phyloP scores from a whole-genome alignment of 2,888 invertebrate species.

The Thecocarcelia acutangulata region DNA sequence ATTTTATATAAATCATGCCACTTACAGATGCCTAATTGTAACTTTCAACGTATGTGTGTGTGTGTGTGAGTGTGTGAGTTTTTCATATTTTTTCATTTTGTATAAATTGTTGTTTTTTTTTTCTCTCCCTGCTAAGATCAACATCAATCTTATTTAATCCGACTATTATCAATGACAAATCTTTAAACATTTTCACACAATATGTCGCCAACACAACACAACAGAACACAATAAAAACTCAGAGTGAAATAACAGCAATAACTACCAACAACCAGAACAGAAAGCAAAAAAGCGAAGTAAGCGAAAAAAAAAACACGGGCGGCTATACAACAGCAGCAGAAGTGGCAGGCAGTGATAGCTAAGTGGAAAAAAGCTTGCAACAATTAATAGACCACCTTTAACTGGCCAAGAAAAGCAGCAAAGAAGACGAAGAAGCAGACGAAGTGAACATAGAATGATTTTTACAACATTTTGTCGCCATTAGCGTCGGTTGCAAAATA shows the following conservation, averaged over 20 bases:
- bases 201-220: constrained; percentile 66
- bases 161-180: constrained; percentile 69
- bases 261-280: constrained; percentile 5
- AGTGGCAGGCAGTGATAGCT: too few species aligned
- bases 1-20: constrained; percentile 62
- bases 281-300: neutral
- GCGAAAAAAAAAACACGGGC: constrained; percentile 28
- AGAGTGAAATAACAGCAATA: constrained; percentile 60
- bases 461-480: constrained; percentile 80
- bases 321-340: constrained; percentile 30
- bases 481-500: constrained; percentile 75
- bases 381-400: constrained; percentile 66
- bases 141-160: constrained; percentile 70
- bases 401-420: constrained; percentile 17
- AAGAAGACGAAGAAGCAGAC: constrained; percentile 16
- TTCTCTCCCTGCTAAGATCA: constrained; percentile 48
- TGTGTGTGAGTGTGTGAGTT: too few species aligned
- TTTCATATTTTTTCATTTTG: neutral
- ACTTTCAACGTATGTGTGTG: too few species aligned
- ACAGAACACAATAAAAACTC: constrained; percentile 48
- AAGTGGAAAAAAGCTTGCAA: constrained; percentile 42
- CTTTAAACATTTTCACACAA: constrained; percentile 69
- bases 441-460: constrained; percentile 67
- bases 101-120: neutral
- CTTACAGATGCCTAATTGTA: constrained; percentile 64